phyloP scores from a whole-genome alignment of 2,113 vertebrate genomes.

The Thinocorus orbignyianus region DNA sequence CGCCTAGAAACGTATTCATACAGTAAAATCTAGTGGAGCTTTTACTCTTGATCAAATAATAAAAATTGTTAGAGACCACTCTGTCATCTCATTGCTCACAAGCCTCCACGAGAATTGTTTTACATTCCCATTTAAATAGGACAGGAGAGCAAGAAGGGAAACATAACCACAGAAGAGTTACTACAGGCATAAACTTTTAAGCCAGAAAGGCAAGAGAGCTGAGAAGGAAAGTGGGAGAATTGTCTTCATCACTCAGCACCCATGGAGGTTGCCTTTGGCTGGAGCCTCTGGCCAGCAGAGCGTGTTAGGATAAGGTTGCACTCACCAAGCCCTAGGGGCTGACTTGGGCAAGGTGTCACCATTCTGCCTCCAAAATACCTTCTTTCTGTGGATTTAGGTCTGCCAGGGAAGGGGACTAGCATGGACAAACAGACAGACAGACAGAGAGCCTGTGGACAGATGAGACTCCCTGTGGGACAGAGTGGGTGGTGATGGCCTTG shows the following conservation, averaged over 20 bases:
- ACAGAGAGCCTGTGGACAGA: not conserved
- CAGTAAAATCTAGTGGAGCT: conserved; percentile 68
- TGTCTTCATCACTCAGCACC: not conserved
- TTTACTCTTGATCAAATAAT: conserved; percentile 76
- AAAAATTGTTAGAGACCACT: conserved; percentile 76
- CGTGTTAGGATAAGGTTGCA: not conserved
- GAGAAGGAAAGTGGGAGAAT: not conserved
- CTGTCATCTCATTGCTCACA: conserved; percentile 64
- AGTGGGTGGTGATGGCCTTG: not conserved
- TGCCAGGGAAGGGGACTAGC: not conserved
- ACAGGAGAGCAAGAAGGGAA: conserved; percentile 42
- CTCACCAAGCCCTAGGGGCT: not conserved
- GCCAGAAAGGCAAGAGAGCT: not conserved
- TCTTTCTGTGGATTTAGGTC: not conserved
- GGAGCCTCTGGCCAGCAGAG: accelerated
- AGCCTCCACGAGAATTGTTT: conserved; percentile 57
- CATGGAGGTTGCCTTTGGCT: not conserved
- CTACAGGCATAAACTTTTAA: conserved; percentile 22
- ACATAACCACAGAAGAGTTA: conserved; percentile 44
- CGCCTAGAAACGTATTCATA: conserved; percentile 72
- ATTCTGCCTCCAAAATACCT: not conserved
- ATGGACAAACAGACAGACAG: not conserved
- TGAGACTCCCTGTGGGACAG: not conserved
- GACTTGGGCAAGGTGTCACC: not conserved
- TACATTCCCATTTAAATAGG: conserved; percentile 56